These are phyloP conservation scores for Cinclus cinclus DNA, from an alignment of 2,113 vertebrate genomes.

Conservation along the genomic window DNA sequence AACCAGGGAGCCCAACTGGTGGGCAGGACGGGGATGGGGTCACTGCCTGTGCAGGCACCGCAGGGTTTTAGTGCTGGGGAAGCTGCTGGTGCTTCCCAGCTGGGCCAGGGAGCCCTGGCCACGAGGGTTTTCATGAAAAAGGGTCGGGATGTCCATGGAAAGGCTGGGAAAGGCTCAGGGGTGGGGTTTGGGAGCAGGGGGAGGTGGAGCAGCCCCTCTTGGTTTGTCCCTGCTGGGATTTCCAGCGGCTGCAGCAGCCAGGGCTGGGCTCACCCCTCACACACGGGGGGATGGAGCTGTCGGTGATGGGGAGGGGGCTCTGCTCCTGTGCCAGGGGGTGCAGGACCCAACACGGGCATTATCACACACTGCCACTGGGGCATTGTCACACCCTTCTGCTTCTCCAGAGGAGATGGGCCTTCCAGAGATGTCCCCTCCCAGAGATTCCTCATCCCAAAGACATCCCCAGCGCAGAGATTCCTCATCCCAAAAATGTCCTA, in stretches of 20 bases:
- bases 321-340: not conserved
- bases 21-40: not conserved
- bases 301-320: not conserved
- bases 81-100: not conserved
- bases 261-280: not conserved
- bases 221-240: not conserved
- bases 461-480: too few relatives aligned
- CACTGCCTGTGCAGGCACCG: not conserved
- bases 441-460: rapidly evolving
- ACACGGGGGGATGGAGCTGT: not conserved
- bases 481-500: too few relatives aligned
- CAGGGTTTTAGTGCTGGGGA: not conserved
- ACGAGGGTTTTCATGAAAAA: not conserved
- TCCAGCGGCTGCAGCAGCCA: not conserved
- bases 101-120: not conserved
- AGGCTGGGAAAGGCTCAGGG: not conserved
- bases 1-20: not conserved
- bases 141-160: not conserved
- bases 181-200: not conserved
- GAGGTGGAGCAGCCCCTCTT: rapidly evolving
- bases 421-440: too few relatives aligned
- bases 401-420: not conserved
- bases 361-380: rapidly evolving
- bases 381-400: rapidly evolving
- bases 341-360: rapidly evolving